Percentiles rank a stretch among this genome's conserved stretches.
phyloP scores from a whole-genome alignment of 1,140 invertebrate species.

The Latrodectus geometricus region DNA sequence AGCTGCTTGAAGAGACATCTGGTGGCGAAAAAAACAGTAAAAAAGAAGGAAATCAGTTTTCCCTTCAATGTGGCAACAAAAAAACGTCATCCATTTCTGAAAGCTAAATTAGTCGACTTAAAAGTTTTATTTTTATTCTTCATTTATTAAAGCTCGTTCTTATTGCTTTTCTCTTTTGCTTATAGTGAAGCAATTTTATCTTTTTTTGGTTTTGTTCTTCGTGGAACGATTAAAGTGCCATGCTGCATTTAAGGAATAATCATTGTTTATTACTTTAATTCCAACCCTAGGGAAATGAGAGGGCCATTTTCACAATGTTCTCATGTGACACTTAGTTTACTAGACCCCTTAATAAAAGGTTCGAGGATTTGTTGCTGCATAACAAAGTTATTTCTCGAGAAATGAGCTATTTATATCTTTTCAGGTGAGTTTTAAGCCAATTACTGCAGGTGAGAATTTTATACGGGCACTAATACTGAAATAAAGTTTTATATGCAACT shows the following conservation, averaged over 20 bases:
- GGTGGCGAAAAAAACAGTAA: neutral
- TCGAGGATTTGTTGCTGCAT: neutral
- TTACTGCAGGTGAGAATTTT: too few species aligned
- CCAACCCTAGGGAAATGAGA: neutral
- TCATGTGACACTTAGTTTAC: neutral
- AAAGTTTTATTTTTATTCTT: slow-evolving; percentile 28
- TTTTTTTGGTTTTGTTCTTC: neutral
- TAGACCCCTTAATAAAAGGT: neutral
- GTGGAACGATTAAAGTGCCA: neutral
- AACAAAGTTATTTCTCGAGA: neutral
- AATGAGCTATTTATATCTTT: neutral
- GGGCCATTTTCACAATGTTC: neutral
- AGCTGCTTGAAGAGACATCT: neutral
- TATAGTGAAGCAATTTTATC: neutral
- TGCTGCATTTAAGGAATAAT: neutral
- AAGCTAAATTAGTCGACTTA: slow-evolving; percentile 27
- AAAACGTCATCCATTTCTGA: slow-evolving; percentile 14
- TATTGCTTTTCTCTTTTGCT: neutral
- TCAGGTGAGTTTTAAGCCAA: too few species aligned
- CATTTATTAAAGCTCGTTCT: slow-evolving; percentile 12
- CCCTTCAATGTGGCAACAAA: neutral
- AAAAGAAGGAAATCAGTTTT: slow-evolving; percentile 3
- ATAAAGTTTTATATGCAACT: too few species aligned
- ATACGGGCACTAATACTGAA: too few species aligned
- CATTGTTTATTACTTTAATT: neutral